Conservation (phyloP, 2,113 vertebrate genomes). For the Speoplatyrhinus poulsoni region DNA sequence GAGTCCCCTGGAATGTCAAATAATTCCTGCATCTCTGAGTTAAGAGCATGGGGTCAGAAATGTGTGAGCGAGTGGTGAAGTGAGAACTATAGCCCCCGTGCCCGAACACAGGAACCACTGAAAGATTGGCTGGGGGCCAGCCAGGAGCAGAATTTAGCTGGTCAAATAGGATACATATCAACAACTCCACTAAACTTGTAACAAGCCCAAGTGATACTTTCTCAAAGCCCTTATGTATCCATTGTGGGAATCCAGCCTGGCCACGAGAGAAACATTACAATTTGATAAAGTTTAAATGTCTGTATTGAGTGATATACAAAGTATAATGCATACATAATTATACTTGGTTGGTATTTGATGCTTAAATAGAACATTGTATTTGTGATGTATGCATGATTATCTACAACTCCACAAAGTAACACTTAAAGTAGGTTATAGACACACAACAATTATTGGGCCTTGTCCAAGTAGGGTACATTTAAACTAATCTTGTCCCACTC, state of each 20-base stretch:
- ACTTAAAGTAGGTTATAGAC: no score
- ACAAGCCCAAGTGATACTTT: constrained; percentile 25
- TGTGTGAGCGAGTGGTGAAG: constrained; percentile 33
- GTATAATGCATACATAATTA: no score
- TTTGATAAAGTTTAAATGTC: constrained; percentile 1
- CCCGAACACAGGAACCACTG: constrained; percentile 13
- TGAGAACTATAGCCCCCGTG: constrained; percentile 38
- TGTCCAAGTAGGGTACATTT: neutral
- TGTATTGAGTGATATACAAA: no score
- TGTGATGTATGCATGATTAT: no score
- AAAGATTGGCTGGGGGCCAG: constrained; percentile 38
- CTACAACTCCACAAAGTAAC: no score
- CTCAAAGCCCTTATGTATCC: constrained; percentile 10
- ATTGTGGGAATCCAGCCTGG: constrained; percentile 10
- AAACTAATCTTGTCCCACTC: constrained; percentile 28
- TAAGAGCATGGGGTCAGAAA: constrained; percentile 37
- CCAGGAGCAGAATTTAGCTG: constrained; percentile 45
- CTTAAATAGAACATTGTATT: no score
- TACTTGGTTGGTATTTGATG: no score
- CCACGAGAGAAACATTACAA: constrained; percentile 24
- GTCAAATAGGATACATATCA: constrained; percentile 19
- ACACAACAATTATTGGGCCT: no score
- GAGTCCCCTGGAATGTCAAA: constrained; percentile 50
- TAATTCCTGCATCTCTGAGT: neutral
- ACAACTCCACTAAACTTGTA: constrained; percentile 31